These are phyloP conservation scores for Pterois miles DNA, from an alignment of 2,797 vertebrate species.

Conservation along the genomic window DNA sequence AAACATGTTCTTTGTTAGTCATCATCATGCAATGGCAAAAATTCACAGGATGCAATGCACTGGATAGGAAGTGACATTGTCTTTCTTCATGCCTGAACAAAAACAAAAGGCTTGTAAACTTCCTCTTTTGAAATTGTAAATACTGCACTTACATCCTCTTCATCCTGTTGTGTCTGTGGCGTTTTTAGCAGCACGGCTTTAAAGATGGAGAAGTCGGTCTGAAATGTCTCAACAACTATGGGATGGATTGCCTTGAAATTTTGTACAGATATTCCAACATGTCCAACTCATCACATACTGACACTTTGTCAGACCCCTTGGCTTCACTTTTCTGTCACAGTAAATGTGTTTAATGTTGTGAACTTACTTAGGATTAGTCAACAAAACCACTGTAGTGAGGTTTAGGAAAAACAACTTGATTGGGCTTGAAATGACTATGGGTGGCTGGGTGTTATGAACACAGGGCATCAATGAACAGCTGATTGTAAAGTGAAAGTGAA, in stretches of 20 bases:
- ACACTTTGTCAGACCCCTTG: too few relatives aligned
- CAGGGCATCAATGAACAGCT: too few relatives aligned
- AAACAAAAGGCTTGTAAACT: slow-evolving; percentile 36
- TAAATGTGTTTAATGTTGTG: too few relatives aligned
- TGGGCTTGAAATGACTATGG: too few relatives aligned
- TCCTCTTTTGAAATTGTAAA: slow-evolving; percentile 27
- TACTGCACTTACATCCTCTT: neutral
- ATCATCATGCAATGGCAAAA: neutral
- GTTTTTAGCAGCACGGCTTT: neutral
- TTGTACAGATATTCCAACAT: too few relatives aligned
- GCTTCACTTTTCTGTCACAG: too few relatives aligned
- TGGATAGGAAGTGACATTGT: slow-evolving; percentile 47
- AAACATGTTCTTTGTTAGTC: neutral
- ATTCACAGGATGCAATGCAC: slow-evolving; percentile 2
- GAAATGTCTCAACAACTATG: neutral
- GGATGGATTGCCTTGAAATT: neutral
- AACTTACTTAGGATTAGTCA: too few relatives aligned
- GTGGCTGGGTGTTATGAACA: too few relatives aligned
- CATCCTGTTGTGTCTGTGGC: neutral
- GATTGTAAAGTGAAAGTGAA: too few relatives aligned
- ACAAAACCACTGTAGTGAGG: too few relatives aligned
- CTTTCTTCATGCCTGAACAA: slow-evolving; percentile 12
- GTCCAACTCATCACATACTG: too few relatives aligned
- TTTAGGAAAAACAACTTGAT: too few relatives aligned
- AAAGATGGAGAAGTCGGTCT: neutral